Conservation (phyloP, 2,888 invertebrate species). For the Lasioglossum morio region DNA sequence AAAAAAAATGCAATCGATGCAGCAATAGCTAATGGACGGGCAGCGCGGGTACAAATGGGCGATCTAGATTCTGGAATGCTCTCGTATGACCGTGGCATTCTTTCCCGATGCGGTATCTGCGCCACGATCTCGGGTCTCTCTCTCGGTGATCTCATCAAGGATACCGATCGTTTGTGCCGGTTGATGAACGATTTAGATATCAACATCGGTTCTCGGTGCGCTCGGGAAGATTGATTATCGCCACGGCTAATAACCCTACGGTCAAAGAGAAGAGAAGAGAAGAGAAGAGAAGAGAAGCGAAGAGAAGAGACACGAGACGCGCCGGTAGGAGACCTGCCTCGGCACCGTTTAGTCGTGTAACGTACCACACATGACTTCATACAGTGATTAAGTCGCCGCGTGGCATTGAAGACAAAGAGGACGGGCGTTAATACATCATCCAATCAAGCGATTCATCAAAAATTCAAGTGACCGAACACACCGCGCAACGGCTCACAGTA, state of each 20-base stretch:
- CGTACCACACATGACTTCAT: slow-evolving; percentile 31
- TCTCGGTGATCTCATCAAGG: slow-evolving; percentile 57
- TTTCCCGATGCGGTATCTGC: slow-evolving; percentile 53
- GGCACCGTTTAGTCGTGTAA: slow-evolving; percentile 47
- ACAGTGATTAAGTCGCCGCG: slow-evolving; percentile 48
- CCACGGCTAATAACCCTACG: slow-evolving; percentile 62
- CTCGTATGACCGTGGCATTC: slow-evolving; percentile 60
- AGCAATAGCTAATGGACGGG: slow-evolving; percentile 54
- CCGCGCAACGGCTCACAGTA: neutral
- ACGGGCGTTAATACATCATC: slow-evolving; percentile 44
- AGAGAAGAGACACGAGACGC: slow-evolving; percentile 1
- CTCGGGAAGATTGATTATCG: slow-evolving; percentile 68
- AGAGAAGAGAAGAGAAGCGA: neutral
- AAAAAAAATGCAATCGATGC: slow-evolving; percentile 29
- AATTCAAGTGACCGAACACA: slow-evolving; percentile 37
- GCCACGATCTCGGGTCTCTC: slow-evolving; percentile 48
- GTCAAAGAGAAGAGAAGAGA: slow-evolving; percentile 31
- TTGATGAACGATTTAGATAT: slow-evolving; percentile 72
- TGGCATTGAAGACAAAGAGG: slow-evolving; percentile 39
- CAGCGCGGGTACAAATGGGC: slow-evolving; percentile 34
- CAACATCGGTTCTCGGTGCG: slow-evolving; percentile 54
- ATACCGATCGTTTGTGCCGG: slow-evolving; percentile 54
- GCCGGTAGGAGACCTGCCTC: slow-evolving; percentile 44
- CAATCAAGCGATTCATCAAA: slow-evolving; percentile 56
- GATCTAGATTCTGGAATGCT: slow-evolving; percentile 67